phyloP scores from a whole-genome alignment of 2,113 vertebrate genomes.

The Elephas maximus region DNA sequence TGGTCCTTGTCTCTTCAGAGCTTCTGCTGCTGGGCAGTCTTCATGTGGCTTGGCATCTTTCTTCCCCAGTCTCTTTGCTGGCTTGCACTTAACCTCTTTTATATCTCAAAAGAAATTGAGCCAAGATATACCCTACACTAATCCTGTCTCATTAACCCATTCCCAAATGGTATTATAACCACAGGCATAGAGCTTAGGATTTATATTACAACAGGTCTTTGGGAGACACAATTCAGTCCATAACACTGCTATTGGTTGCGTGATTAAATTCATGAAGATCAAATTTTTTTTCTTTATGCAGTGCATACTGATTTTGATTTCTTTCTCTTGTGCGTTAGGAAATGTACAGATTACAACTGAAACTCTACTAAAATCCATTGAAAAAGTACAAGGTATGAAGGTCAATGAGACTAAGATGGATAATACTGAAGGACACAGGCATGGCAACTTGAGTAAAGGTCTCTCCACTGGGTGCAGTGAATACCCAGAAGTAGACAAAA shows the following conservation, averaged over 20 bases:
- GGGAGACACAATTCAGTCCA: too few relatives aligned
- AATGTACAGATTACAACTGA: constrained; percentile 84
- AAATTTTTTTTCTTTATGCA: neutral
- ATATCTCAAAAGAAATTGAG: too few relatives aligned
- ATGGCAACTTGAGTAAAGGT: constrained; percentile 80
- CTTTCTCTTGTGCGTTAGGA: constrained; percentile 83
- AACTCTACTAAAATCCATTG: constrained; percentile 81
- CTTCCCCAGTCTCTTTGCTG: too few relatives aligned
- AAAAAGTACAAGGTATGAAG: constrained; percentile 88
- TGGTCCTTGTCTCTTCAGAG: too few relatives aligned
- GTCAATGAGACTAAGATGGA: constrained; percentile 83
- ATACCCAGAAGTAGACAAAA: constrained; percentile 74
- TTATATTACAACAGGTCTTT: too few relatives aligned
- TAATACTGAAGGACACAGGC: constrained; percentile 81
- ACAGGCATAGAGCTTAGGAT: too few relatives aligned
- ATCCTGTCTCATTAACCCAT: too few relatives aligned
- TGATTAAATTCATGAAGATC: constrained; percentile 36
- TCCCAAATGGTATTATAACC: too few relatives aligned
- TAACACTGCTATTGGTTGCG: neutral
- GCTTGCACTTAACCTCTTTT: too few relatives aligned
- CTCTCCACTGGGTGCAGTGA: constrained; percentile 69
- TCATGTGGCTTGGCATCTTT: too few relatives aligned
- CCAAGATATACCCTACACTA: too few relatives aligned
- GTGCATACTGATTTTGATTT: constrained; percentile 71
- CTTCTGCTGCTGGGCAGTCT: too few relatives aligned